Percentiles rank a stretch among this genome's conserved stretches.
Conservation (phyloP, 1,140 invertebrate genomes). For the Periplaneta americana region DNA sequence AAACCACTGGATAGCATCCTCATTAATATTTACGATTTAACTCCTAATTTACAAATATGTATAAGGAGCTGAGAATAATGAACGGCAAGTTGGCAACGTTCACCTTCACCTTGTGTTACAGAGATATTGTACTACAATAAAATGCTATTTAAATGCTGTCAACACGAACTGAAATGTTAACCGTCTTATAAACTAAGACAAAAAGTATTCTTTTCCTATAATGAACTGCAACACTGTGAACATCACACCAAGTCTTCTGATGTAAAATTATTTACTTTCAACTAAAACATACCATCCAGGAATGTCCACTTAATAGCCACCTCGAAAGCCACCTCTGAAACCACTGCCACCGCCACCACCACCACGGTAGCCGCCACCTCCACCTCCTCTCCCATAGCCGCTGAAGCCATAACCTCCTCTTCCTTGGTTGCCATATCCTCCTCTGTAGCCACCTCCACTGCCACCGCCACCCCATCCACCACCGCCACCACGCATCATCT, state of each 20-base stretch:
- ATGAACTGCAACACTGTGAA: not conserved
- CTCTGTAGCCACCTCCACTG: constrained; percentile 8
- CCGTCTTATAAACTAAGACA: too few relatives aligned
- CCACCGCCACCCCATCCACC: constrained; percentile 12
- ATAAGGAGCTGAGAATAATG: not conserved
- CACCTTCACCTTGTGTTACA: not conserved
- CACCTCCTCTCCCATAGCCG: constrained; percentile 11
- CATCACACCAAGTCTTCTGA: not conserved
- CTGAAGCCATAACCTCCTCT: constrained; percentile 16
- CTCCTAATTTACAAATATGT: not conserved
- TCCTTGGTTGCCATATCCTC: constrained; percentile 12
- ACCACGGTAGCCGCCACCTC: constrained; percentile 14
- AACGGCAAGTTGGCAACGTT: not conserved
- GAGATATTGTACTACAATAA: not conserved
- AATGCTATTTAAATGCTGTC: not conserved
- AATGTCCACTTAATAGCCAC: constrained; percentile 4
- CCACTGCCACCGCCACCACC: constrained; percentile 19
- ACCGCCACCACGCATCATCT: constrained; percentile 17
- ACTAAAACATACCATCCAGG: not conserved
- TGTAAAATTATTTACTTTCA: not conserved
- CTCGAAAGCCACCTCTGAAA: constrained; percentile 13
- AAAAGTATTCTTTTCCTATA: too few relatives aligned
- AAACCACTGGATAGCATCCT: not conserved
- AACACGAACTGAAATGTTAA: not conserved
- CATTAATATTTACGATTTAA: not conserved